Percentiles rank a stretch among this genome's conserved stretches.
phyloP scores from a whole-genome alignment of 2,113 vertebrate genomes.

The Triplophysa rosa region DNA sequence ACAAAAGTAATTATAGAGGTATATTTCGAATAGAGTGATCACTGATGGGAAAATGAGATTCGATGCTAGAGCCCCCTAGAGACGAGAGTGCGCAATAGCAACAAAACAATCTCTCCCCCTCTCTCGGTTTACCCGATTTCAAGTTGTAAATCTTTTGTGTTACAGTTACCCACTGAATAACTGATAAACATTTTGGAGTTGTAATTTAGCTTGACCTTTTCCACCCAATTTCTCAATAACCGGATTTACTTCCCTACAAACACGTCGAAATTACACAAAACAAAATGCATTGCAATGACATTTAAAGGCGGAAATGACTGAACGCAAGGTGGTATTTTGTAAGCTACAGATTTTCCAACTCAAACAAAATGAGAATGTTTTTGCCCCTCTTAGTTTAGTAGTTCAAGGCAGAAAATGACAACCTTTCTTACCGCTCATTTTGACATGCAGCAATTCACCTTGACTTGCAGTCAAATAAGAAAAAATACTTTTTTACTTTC shows the following conservation, averaged over 20 bases:
- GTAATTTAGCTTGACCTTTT: slow-evolving; percentile 21
- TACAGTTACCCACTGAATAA: not conserved
- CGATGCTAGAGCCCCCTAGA: slow-evolving; percentile 35
- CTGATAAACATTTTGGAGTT: slow-evolving; percentile 12
- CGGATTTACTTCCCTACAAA: slow-evolving; percentile 27
- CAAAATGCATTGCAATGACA: slow-evolving; percentile 13
- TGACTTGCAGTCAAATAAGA: slow-evolving; percentile 35
- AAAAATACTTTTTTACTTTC: slow-evolving; percentile 25
- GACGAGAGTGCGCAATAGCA: slow-evolving; percentile 36
- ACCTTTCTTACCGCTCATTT: not conserved
- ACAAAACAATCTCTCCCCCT: not conserved
- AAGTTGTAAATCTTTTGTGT: not conserved
- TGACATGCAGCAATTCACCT: slow-evolving; percentile 1
- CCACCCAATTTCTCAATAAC: not conserved
- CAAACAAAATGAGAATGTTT: not conserved
- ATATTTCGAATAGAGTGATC: not conserved
- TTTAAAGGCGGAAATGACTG: slow-evolving; percentile 15
- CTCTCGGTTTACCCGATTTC: not conserved
- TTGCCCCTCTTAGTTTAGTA: not conserved
- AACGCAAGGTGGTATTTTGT: not conserved
- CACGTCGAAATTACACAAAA: not conserved
- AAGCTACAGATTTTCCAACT: not conserved
- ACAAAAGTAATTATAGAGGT: not conserved
- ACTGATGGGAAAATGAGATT: not conserved
- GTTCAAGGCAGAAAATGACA: not conserved